Evolutionary conservation across 2,113 vertebrate genomes (phyloP).

Genomic region (Machaerirhynchus nigripectus): DNA sequence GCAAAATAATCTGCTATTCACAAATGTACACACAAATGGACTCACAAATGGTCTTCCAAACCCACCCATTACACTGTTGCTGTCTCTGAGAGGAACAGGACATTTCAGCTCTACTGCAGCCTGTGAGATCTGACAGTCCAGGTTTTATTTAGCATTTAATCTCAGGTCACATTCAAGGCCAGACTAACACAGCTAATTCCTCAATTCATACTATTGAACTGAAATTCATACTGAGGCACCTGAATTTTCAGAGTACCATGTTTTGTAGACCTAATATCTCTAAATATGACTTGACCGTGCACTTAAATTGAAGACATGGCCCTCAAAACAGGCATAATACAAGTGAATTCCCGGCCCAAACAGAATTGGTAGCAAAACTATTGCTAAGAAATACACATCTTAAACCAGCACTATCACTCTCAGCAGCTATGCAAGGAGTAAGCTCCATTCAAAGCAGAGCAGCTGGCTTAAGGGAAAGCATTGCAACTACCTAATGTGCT

Average conservation of each 20-base stretch:
- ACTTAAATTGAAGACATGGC: not conserved
- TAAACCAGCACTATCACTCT: fast-evolving
- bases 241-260: not conserved
- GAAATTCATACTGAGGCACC: not conserved
- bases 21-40: not conserved
- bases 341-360: not conserved
- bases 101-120: not conserved
- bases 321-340: not conserved
- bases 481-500: not conserved
- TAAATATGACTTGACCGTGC: not conserved
- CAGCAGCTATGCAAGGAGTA: not conserved
- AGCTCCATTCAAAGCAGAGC: not conserved
- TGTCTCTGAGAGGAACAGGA: not conserved
- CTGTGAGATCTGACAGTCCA: not conserved
- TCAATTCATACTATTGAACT: not conserved
- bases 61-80: not conserved
- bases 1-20: not conserved
- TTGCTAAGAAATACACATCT: not conserved
- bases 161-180: not conserved
- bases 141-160: not conserved
- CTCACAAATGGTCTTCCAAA: not conserved
- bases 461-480: not conserved
- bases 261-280: not conserved
- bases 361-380: not conserved
- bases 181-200: not conserved